A percentile compares a stretch with the other conserved stretches of the same genome.
Conservation (phyloP, 2,888 invertebrate species). For the Molanna angustata region DNA sequence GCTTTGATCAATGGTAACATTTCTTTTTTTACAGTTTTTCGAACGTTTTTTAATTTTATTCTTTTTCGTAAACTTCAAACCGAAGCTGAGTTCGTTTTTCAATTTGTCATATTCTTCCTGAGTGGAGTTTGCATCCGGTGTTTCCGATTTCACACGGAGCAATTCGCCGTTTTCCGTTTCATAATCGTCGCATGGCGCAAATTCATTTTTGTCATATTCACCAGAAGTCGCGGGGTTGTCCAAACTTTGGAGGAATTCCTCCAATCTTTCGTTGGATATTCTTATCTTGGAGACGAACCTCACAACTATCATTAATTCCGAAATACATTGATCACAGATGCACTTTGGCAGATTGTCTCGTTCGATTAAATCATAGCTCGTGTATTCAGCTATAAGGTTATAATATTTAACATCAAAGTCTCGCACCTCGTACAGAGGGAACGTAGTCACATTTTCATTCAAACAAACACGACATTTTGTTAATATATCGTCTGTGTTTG, state of each 20-base stretch:
- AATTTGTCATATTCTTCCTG: neutral
- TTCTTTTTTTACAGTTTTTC: too few relatives aligned
- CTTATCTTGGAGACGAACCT: neutral
- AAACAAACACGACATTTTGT: constrained; percentile 3
- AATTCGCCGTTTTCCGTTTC: too few relatives aligned
- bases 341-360: neutral
- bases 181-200: too few relatives aligned
- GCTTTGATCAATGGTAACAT: too few relatives aligned
- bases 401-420: neutral
- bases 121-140: neutral
- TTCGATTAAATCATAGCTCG: neutral
- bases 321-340: neutral
- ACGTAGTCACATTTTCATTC: neutral
- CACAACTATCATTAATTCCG: neutral
- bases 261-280: neutral
- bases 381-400: neutral
- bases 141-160: too few relatives aligned
- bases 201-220: too few relatives aligned
- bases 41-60: too few relatives aligned
- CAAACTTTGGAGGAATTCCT: neutral
- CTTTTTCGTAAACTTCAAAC: constrained; percentile 1
- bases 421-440: neutral
- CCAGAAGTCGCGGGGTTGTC: neutral
- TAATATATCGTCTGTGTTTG: neutral
- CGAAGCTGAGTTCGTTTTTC: neutral